Base-by-base conservation (phyloP, 2,113 vertebrate genomes). In the Phaethornis superciliosus region DNA sequence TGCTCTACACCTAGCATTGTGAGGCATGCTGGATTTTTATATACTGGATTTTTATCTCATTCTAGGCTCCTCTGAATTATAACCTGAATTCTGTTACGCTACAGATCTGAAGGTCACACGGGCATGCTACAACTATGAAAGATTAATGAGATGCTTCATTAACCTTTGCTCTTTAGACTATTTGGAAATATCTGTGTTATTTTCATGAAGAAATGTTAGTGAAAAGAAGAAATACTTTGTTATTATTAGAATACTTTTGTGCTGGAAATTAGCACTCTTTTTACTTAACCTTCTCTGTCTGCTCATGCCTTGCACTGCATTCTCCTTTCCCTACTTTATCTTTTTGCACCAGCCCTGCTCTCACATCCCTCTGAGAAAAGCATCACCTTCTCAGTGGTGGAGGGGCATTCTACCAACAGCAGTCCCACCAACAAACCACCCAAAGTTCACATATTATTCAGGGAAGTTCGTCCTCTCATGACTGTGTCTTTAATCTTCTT, bases 61-160 rank as follows among this genome's bases (percentile, higher is more conserved):
- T 88, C 82, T 83, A 70, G 51, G 55, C 32, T 93, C 6, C 24
- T 91, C 67, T 71, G 80, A 88, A 55, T 88, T 62, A 51, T 37
- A 81, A 62, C 32, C 27, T 0, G 0, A 72, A 65, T 55, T 44
- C 20, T 56, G 23, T 80, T 74, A 33, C 46, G 58, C n/a, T 84
- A 49, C 44, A 59, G 55, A 65, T 84, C 67, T 21, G 40, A 92
- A 93, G 94, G 96, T 96, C 94, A 93, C 42, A 96, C 96, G 95
- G 91, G 88, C 96, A 94, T 85, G 91, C 37, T 96, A 86, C 81
- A 93, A 59, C 95, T 92, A 96, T 96, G 97, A 97, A 97, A 97
- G 94, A 96, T 97, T 95, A 97, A 97, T 97, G 92, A 97, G 96
- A 79, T 72, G 83, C 74, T 96, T 98, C 96, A 97, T 97, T 97